Base-by-base conservation (phyloP, 2,797 vertebrate genomes). In the Liparis tanakae region DNA sequence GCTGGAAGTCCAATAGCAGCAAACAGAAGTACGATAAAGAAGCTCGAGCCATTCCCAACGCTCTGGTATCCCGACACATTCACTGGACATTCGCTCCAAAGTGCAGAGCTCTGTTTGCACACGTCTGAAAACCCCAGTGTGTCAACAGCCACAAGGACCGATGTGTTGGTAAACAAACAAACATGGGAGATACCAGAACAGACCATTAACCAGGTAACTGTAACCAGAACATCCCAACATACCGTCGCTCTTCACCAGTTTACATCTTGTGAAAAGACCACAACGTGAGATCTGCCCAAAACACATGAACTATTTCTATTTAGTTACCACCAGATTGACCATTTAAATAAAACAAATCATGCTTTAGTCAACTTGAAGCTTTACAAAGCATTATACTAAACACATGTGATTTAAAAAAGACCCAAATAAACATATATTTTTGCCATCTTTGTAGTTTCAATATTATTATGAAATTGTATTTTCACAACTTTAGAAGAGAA, bases 41-140 rank as follows among this genome's bases (percentile, higher is more conserved):
- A 13, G 85, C 43, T 1, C 58, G 22, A 39, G 82, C 91, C 92
- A 94, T 94, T 70, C 39, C 70, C 67, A 73, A 67, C 37, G 60
- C 39, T 67, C 58, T 50, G 55, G 68, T 63, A 59, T 69, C 46
- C 73, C 39, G 22, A 73, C 57, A 76, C 18, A 66, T n/a, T n/a
- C 43, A 46, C 43, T 60, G 36, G 15, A 73, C 46, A 50, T 4
- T 74, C 34, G 79, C 78, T 94, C 93, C 94, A 95, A 94, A 95
- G 94, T 94, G 74, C 94, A 94, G 56, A 61, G 0, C 51, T 53
- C 1, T 89, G 88, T 93, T 91, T 91, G 74, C 72, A 65, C 86
- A 81, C 1, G 33, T 10, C 12, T 39, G 18, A 43, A 33, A 68
- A 78, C 63, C 5, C n/a, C 5, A 37, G 20, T 36, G 9, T 56